Percentiles rank a stretch among this genome's conserved stretches.
Evolutionary conservation across 2,888 invertebrate species (phyloP).

Genomic region (Drosophila rellima): DNA sequence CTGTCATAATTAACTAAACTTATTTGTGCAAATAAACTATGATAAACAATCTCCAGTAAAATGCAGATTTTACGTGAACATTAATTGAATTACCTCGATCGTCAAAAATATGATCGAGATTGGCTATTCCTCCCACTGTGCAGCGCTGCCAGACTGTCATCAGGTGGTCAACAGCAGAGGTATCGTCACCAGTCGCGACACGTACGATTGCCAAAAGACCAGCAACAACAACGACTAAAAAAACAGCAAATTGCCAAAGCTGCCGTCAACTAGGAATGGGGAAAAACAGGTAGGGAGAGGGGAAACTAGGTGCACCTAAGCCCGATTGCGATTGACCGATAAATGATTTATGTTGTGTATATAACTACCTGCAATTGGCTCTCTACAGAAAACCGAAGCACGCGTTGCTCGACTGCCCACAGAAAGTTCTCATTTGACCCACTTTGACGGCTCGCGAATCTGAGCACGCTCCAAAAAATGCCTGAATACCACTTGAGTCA

Average conservation of each 20-base stretch:
- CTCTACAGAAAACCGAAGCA: constrained; percentile 21
- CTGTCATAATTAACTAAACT: too few species aligned
- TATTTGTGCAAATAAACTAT: too few species aligned
- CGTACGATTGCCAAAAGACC: constrained; percentile 60
- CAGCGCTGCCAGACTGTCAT: constrained; percentile 38
- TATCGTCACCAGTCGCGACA: constrained; percentile 44
- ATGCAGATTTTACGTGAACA: too few species aligned
- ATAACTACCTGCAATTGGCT: constrained; percentile 2
- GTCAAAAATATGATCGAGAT: too few species aligned
- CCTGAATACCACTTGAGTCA: constrained; percentile 1
- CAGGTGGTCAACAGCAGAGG: constrained; percentile 9
- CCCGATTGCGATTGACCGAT: constrained; percentile 4
- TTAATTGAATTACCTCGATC: too few species aligned
- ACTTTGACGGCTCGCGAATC: constrained; percentile 38
- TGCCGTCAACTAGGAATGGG: neutral
- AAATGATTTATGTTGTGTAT: neutral
- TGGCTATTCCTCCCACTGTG: neutral
- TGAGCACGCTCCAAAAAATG: constrained; percentile 26
- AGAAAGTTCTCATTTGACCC: constrained; percentile 62
- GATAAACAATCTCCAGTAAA: too few species aligned
- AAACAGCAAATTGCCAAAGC: constrained; percentile 25
- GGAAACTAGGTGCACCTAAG: constrained; percentile 18
- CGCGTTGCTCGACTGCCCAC: constrained; percentile 37
- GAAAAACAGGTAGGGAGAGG: neutral
- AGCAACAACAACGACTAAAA: constrained; percentile 5